Conservation (phyloP, 2,888 invertebrate species). For the Polymixis lichenea region DNA sequence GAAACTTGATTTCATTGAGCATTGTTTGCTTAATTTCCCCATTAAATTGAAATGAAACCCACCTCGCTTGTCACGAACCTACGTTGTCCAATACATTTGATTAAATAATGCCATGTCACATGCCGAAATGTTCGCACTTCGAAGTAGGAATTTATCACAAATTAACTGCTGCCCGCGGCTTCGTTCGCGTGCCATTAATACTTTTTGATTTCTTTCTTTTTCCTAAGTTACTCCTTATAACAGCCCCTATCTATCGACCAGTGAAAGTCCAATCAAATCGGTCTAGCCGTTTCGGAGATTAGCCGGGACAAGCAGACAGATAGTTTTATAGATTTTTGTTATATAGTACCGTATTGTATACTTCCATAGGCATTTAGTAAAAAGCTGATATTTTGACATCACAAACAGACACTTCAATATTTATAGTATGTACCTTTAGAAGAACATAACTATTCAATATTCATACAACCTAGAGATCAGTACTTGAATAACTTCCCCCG, state of each 20-base stretch:
- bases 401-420: too few species aligned
- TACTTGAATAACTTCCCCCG: constrained; percentile 15
- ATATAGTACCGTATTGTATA: too few species aligned
- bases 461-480: constrained; percentile 5
- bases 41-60: constrained; percentile 27
- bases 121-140: constrained; percentile 20
- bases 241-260: background rate
- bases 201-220: background rate
- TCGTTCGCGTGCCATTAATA: too few species aligned
- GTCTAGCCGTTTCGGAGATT: background rate
- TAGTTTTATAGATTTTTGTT: too few species aligned
- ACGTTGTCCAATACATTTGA: constrained; percentile 1
- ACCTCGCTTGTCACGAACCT: constrained; percentile 34
- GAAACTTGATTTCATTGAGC: constrained; percentile 11
- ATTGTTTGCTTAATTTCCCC: constrained; percentile 27
- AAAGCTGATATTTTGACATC: too few species aligned
- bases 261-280: background rate
- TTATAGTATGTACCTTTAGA: too few species aligned
- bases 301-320: background rate
- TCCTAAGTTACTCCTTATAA: background rate
- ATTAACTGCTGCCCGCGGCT: background rate
- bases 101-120: constrained; percentile 27
- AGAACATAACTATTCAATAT: constrained; percentile 20
- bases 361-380: too few species aligned
- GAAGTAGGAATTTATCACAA: constrained; percentile 36